Evolutionary conservation across 2,113 vertebrate species (phyloP).

Genomic region (Seriola quinqueradiata): DNA sequence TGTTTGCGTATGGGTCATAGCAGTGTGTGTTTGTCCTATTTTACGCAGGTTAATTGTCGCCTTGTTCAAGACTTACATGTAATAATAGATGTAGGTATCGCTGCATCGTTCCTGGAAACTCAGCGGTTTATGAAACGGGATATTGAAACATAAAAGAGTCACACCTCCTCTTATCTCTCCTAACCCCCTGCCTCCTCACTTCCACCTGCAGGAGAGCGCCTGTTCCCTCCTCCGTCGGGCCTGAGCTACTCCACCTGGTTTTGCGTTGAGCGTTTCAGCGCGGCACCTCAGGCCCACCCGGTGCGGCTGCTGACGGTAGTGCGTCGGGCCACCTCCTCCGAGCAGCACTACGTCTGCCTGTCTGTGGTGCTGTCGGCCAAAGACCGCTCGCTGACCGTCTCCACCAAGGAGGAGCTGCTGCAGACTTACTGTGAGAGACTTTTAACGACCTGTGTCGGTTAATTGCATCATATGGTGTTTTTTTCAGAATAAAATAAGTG

Average conservation of each 20-base stretch:
- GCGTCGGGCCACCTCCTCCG: conserved; percentile 92
- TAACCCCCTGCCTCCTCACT: not conserved
- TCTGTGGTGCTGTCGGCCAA: conserved; percentile 93
- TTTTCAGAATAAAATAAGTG: not conserved
- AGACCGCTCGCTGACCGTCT: conserved; percentile 94
- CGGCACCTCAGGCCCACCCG: conserved; percentile 89
- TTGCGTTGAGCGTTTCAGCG: conserved; percentile 95
- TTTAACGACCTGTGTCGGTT: too few species aligned
- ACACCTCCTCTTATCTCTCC: not conserved
- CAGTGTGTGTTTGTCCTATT: too few species aligned
- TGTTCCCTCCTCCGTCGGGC: conserved; percentile 97
- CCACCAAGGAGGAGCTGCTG: conserved; percentile 97
- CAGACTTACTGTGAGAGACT: conserved; percentile 89
- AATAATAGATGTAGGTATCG: too few species aligned
- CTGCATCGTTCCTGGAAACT: too few species aligned
- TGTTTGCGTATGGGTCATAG: too few species aligned
- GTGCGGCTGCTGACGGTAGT: conserved; percentile 94
- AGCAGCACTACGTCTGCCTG: conserved; percentile 97
- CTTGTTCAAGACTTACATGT: too few species aligned
- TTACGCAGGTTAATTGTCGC: too few species aligned
- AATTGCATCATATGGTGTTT: not conserved
- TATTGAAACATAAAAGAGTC: not conserved
- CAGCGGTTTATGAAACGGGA: too few species aligned
- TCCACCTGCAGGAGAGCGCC: conserved; percentile 90
- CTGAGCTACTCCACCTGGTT: conserved; percentile 97